Percentiles rank a stretch among this genome's conserved stretches.
Conservation (phyloP, 2,888 invertebrate species). For the Melanostoma scalare region DNA sequence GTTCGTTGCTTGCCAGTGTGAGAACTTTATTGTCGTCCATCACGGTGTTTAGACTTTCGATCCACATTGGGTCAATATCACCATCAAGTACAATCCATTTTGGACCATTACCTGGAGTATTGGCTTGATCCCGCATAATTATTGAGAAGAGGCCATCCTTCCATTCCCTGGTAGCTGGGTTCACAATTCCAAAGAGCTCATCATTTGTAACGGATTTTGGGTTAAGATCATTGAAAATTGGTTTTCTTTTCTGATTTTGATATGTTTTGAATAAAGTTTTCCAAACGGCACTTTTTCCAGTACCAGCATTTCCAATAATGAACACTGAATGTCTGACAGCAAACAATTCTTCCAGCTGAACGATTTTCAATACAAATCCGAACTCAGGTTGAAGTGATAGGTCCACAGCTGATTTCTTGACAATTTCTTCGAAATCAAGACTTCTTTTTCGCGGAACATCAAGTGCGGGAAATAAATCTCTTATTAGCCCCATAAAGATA, state of each 20-base stretch:
- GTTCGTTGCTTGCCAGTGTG: constrained; percentile 96
- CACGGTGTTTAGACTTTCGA: constrained; percentile 96
- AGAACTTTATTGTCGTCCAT: constrained; percentile 98
- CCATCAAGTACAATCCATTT: constrained; percentile 98
- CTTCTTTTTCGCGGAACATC: constrained; percentile 95
- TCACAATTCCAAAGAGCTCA: constrained; percentile 96
- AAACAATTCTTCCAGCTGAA: constrained; percentile 95
- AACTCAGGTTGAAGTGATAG: constrained; percentile 95
- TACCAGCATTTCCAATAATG: constrained; percentile 92
- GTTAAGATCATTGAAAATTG: constrained; percentile 94
- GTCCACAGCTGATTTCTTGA: constrained; percentile 90
- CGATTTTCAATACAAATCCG: constrained; percentile 92
- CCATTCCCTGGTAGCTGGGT: constrained; percentile 96
- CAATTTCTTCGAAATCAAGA: constrained; percentile 90
- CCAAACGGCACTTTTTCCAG: constrained; percentile 97
- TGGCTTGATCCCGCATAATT: constrained; percentile 96
- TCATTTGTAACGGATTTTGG: constrained; percentile 98
- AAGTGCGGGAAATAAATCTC: constrained; percentile 95
- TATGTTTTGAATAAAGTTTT: constrained; percentile 93
- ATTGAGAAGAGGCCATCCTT: constrained; percentile 95
- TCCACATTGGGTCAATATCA: constrained; percentile 99
- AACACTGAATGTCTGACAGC: constrained; percentile 97
- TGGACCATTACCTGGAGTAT: constrained; percentile 91
- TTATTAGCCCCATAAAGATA: constrained; percentile 96
- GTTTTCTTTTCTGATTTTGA: constrained; percentile 90